Evolutionary conservation across 2,113 vertebrate species (phyloP).

Genomic region (Zosterops lateralis): DNA sequence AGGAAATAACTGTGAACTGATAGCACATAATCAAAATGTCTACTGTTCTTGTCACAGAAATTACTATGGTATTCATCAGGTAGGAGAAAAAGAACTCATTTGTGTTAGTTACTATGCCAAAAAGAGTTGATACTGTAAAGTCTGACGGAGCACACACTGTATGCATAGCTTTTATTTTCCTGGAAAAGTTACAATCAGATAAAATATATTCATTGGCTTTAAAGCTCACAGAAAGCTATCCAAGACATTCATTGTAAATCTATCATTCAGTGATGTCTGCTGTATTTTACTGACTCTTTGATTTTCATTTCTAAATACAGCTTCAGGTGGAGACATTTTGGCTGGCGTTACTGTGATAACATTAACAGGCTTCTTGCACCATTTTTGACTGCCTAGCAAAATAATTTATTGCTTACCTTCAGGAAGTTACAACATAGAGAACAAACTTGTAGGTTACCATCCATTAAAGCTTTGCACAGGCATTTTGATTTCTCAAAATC

Average conservation of each 20-base stretch:
- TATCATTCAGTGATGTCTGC: slow-evolving; percentile 49
- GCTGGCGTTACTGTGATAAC: slow-evolving; percentile 13
- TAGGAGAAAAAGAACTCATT: slow-evolving; percentile 34
- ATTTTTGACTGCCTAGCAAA: slow-evolving; percentile 42
- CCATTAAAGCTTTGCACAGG: slow-evolving; percentile 12
- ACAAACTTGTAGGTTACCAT: slow-evolving; percentile 23
- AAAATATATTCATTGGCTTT: slow-evolving; percentile 55
- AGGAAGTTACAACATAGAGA: slow-evolving; percentile 53
- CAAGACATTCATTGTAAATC: slow-evolving; percentile 57
- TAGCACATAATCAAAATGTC: slow-evolving; percentile 42
- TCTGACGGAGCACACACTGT: slow-evolving; percentile 15
- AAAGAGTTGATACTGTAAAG: slow-evolving; percentile 45
- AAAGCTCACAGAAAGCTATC: slow-evolving; percentile 29
- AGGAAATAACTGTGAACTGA: slow-evolving; percentile 51
- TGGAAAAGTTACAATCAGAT: slow-evolving; percentile 70
- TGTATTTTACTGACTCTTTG: slow-evolving; percentile 55
- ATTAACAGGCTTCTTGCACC: slow-evolving; percentile 43
- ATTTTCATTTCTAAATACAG: slow-evolving; percentile 54
- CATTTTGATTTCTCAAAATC: neutral
- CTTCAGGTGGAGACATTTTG: slow-evolving; percentile 66
- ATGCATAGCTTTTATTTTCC: slow-evolving; percentile 50
- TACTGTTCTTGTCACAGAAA: slow-evolving; percentile 42
- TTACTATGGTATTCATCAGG: slow-evolving; percentile 41
- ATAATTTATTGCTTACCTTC: slow-evolving; percentile 62
- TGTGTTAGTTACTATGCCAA: slow-evolving; percentile 13